These are phyloP conservation scores for Styela plicata DNA, from an alignment of 23 tunicate species.

Conservation along the genomic window DNA sequence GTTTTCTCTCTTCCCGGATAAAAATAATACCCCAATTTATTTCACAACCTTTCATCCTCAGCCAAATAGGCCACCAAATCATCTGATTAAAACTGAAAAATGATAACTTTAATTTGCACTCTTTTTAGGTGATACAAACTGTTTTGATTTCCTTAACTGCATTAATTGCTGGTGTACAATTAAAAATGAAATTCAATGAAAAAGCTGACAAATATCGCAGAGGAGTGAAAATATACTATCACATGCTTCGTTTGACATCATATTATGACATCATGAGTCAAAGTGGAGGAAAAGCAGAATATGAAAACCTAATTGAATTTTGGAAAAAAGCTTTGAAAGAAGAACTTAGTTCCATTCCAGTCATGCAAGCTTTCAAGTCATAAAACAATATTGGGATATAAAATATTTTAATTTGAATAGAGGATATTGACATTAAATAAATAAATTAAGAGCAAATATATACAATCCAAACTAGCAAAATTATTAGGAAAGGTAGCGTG, in stretches of 20 bases:
- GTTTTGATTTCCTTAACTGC: conserved; percentile 49
- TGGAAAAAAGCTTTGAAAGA: conserved; percentile 71
- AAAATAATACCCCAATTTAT: too few relatives aligned
- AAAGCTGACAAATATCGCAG: conserved; percentile 61
- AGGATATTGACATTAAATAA: too few relatives aligned
- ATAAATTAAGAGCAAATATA: too few relatives aligned
- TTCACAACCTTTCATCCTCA: too few relatives aligned
- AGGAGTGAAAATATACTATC: conserved; percentile 63
- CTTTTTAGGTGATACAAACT: conserved; percentile 40
- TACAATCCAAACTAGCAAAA: too few relatives aligned
- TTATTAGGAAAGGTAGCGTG: too few relatives aligned
- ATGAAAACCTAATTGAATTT: conserved; percentile 43
- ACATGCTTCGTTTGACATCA: conserved; percentile 37
- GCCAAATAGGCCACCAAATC: too few relatives aligned
- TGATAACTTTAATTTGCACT: too few relatives aligned
- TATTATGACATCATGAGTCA: conserved; percentile 52
- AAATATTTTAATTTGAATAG: too few relatives aligned
- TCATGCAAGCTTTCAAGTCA: conserved; percentile 60
- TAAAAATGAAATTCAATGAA: conserved; percentile 60
- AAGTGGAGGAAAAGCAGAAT: conserved; percentile 55
- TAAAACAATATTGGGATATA: too few relatives aligned
- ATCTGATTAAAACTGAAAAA: too few relatives aligned
- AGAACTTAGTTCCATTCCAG: conserved; percentile 55
- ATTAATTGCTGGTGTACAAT: conserved; percentile 49
- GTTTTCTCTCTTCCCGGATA: too few relatives aligned